Evolutionary conservation across 2,113 vertebrate species (phyloP).

Genomic region (Pluvianellus socialis): DNA sequence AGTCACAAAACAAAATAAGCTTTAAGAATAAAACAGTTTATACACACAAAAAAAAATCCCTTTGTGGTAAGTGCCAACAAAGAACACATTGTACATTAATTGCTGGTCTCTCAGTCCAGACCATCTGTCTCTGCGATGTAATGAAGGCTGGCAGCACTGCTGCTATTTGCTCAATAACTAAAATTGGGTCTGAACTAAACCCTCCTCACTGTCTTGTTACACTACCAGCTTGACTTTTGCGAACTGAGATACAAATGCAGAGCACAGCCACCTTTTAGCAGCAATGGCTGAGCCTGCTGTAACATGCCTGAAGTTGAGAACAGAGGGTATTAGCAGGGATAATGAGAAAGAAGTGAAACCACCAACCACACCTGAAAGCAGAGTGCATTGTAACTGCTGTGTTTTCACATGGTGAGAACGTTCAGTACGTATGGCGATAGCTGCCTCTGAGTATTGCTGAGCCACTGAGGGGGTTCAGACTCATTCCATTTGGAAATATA

Average conservation of each 20-base stretch:
- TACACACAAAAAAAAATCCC: slow-evolving; percentile 44
- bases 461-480: background rate
- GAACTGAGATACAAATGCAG: background rate
- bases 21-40: slow-evolving; percentile 65
- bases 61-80: slow-evolving; percentile 73
- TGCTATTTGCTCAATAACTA: slow-evolving; percentile 68
- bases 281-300: background rate
- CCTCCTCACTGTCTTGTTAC: slow-evolving; percentile 42
- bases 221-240: background rate
- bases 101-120: slow-evolving; percentile 76
- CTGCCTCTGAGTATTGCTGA: background rate
- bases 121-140: slow-evolving; percentile 78
- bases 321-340: background rate
- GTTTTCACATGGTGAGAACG: background rate
- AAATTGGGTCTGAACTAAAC: slow-evolving; percentile 70
- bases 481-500: background rate
- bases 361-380: background rate
- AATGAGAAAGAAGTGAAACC: background rate
- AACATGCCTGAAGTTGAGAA: background rate
- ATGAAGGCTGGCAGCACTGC: slow-evolving; percentile 71
- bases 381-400: background rate
- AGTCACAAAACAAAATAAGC: slow-evolving; percentile 66
- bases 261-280: background rate
- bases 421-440: background rate
- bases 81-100: slow-evolving; percentile 80